Conservation (phyloP, 2,113 vertebrate genomes). For the Laticauda colubrina region DNA sequence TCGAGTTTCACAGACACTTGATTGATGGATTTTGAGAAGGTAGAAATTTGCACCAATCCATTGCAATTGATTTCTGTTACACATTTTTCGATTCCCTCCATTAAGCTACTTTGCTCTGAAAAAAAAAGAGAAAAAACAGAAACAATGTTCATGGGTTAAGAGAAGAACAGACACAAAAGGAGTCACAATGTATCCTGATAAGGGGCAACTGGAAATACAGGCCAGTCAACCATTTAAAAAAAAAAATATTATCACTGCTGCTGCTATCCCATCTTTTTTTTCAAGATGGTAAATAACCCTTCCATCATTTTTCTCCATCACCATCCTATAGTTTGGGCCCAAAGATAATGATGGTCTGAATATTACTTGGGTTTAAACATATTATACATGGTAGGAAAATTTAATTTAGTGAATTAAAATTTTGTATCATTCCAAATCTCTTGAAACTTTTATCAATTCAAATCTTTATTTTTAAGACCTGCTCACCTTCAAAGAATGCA, state of each 20-base stretch:
- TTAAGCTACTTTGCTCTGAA: constrained; percentile 51
- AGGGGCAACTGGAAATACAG: neutral
- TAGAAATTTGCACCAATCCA: constrained; percentile 63
- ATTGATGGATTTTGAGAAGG: constrained; percentile 56
- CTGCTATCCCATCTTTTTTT: neutral
- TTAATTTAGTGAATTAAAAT: fast-evolving
- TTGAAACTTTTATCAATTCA: neutral
- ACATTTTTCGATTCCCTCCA: constrained; percentile 58
- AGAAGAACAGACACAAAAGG: neutral
- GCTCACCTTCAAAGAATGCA: fast-evolving
- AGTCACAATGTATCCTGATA: neutral
- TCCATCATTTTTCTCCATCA: neutral
- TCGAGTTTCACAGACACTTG: constrained; percentile 66
- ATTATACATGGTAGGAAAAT: neutral
- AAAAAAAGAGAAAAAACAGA: constrained; percentile 32
- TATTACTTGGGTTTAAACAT: fast-evolving
- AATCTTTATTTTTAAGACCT: neutral
- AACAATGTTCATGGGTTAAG: constrained; percentile 12
- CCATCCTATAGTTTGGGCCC: neutral
- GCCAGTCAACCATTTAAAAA: neutral
- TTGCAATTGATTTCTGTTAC: constrained; percentile 81
- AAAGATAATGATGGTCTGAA: neutral
- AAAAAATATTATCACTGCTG: neutral
- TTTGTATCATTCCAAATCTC: neutral
- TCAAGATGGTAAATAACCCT: neutral